These are phyloP conservation scores for Tinamus guttatus DNA, from an alignment of 2,113 vertebrate species.

Conservation along the genomic window DNA sequence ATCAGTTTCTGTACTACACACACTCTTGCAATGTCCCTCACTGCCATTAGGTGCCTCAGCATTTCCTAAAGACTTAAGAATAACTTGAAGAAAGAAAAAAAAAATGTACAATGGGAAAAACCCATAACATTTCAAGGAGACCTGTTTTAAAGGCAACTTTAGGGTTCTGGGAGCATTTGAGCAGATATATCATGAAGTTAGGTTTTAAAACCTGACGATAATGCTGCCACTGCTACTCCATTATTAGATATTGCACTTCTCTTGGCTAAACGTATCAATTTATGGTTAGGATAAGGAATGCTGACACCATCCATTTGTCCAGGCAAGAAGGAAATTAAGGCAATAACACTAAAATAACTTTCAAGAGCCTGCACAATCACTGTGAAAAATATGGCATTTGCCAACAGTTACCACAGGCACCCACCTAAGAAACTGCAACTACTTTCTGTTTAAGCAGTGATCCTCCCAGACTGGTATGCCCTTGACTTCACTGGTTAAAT, in stretches of 20 bases:
- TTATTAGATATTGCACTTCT: not conserved
- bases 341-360: not conserved
- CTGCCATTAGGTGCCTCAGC: not conserved
- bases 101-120: not conserved
- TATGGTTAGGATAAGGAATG: not conserved
- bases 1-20: not conserved
- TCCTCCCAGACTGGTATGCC: fast-evolving
- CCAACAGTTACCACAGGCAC: not conserved
- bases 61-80: not conserved
- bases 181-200: not conserved
- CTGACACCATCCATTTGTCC: not conserved
- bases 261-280: not conserved
- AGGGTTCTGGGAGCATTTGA: not conserved
- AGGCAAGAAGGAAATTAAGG: not conserved
- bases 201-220: not conserved
- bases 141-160: not conserved
- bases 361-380: not conserved
- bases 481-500: not conserved
- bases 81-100: not conserved
- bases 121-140: not conserved
- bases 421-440: not conserved
- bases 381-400: not conserved
- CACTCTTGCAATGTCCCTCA: not conserved
- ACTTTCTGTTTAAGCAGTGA: not conserved
- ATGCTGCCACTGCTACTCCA: not conserved